Conservation (phyloP, 2,888 invertebrate species). For the Platycheirus rosarum region DNA sequence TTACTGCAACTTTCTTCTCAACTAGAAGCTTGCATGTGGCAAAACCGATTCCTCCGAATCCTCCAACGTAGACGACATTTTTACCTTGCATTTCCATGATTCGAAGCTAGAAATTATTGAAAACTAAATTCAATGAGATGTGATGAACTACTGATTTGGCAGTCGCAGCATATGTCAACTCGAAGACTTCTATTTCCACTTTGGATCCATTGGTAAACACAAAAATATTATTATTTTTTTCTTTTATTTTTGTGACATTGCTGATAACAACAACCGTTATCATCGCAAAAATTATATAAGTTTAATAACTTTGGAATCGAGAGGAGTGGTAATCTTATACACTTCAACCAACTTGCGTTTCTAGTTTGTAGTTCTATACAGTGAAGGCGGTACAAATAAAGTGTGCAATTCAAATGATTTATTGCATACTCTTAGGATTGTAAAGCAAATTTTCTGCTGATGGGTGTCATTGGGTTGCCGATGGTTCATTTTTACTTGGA, state of each 20-base stretch:
- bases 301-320: slow-evolving; percentile 1
- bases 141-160: slow-evolving; percentile 31
- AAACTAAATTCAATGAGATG: slow-evolving; percentile 28
- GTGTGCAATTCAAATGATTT: not conserved
- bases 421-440: not conserved
- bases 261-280: slow-evolving; percentile 25
- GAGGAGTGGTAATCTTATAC: not conserved
- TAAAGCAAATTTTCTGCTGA: not conserved
- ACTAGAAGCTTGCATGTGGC: slow-evolving; percentile 74
- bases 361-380: not conserved
- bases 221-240: not conserved
- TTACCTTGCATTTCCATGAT: slow-evolving; percentile 71
- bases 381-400: not conserved
- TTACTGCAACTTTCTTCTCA: slow-evolving; percentile 72
- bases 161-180: slow-evolving; percentile 18
- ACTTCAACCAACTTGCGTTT: no score
- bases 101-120: not conserved
- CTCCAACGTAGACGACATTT: slow-evolving; percentile 76
- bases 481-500: not conserved
- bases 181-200: slow-evolving; percentile 15
- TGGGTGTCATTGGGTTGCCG: not conserved
- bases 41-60: slow-evolving; percentile 77
- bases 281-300: not conserved
- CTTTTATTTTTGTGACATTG: no score
- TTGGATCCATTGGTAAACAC: not conserved